Percentiles rank a stretch among this genome's conserved stretches.
Conservation (phyloP, 2,797 vertebrate genomes). For the Catostomus latipinnis region DNA sequence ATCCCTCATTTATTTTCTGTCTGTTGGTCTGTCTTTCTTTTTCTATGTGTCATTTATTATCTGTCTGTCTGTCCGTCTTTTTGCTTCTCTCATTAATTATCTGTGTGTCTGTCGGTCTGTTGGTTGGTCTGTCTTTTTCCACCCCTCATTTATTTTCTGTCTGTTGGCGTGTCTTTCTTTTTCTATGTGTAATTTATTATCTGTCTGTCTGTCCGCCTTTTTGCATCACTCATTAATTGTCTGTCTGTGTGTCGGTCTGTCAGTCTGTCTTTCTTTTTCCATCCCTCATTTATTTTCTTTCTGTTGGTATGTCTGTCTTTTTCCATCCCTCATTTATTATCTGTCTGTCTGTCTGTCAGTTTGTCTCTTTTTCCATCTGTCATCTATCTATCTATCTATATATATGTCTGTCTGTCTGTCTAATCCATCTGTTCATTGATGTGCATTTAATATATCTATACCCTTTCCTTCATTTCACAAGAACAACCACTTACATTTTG, state of each 20-base stretch:
- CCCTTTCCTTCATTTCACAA: constrained; percentile 80
- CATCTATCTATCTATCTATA: neutral
- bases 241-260: neutral
- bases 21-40: neutral
- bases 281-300: neutral
- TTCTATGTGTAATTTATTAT: neutral
- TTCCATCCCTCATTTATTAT: neutral
- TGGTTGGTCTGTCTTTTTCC: neutral
- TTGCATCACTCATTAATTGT: neutral
- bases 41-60: neutral
- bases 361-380: too few species aligned
- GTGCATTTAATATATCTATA: constrained; percentile 66
- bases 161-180: neutral
- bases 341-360: neutral
- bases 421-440: constrained; percentile 12
- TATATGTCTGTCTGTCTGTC: constrained; percentile 28
- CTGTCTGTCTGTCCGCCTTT: neutral
- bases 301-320: neutral
- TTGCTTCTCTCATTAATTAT: neutral
- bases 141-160: neutral
- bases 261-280: neutral
- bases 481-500: constrained; percentile 92
- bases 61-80: neutral
- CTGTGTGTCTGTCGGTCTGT: neutral
- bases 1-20: neutral